Conservation (phyloP, 2,888 invertebrate species). For the Lypha dubia region DNA sequence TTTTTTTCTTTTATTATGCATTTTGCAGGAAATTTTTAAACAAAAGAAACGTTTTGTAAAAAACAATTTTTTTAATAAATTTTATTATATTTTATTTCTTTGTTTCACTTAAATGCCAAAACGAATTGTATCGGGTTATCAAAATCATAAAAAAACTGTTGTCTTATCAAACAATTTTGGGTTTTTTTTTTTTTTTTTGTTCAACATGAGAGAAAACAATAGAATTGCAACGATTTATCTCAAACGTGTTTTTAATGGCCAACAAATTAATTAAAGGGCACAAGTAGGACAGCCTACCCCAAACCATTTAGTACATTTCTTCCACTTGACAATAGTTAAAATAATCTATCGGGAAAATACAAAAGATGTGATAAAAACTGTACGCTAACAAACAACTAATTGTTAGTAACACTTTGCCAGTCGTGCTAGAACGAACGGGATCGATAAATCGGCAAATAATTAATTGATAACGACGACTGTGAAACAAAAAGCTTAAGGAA, state of each 20-base stretch:
- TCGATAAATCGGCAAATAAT: neutral
- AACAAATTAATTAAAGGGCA: neutral
- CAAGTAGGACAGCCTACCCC: neutral
- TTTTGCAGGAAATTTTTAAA: conserved; percentile 18
- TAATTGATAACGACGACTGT: neutral
- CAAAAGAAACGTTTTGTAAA: neutral
- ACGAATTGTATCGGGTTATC: conserved; percentile 15
- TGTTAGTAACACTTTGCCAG: conserved; percentile 78
- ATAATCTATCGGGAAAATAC: conserved; percentile 38
- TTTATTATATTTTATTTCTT: neutral
- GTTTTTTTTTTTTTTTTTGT: conserved; percentile 24
- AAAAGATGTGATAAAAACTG: conserved; percentile 76
- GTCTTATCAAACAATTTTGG: conserved; percentile 49
- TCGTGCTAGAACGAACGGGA: conserved; percentile 72
- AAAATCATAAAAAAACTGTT: conserved; percentile 12
- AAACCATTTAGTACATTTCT: neutral
- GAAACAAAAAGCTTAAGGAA: neutral
- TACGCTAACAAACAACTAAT: conserved; percentile 79
- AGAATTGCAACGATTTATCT: conserved; percentile 4
- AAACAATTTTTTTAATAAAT: conserved; percentile 6
- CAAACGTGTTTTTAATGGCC: conserved; percentile 6
- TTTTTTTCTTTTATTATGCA: neutral
- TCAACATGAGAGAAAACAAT: neutral
- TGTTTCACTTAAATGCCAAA: neutral
- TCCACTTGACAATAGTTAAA: neutral